Base-by-base conservation (phyloP, 2,113 vertebrate species). In the Paramormyrops kingsleyae region DNA sequence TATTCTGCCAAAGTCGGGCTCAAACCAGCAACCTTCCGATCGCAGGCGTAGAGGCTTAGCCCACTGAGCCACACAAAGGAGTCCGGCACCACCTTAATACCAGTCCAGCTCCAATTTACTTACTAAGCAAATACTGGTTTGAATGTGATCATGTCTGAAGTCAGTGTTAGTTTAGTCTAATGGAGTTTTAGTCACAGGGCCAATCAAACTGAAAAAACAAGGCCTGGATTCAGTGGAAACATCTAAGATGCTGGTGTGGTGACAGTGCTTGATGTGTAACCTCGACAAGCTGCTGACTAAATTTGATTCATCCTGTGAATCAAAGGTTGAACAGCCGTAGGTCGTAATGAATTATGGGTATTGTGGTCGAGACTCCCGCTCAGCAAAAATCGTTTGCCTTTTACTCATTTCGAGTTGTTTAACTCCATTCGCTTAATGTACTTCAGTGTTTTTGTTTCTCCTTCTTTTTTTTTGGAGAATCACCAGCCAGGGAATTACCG, bases 61-160 rank as follows among this genome's bases (percentile, higher is more conserved):
- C 24, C 24, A 10, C 12, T 7, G 49, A 56, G 50, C 5, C 53
- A 50, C 19, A 15, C 83, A 24, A 47, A 50, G 27, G 17, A 89
- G 53, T 27, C 53, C 7, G 0, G 4, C 49, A 59, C 39, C 77
- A 24, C 19, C 13, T 24, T 10, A 13, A 84, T 42, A 84, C 44
- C 44, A 24, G 4, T n/a, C 42, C 77, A 9, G 17, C 74, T 39
- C 13, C 49, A 46, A 12, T 62, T 80, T 15, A 27, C 21, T 44
- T 59, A 85, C 35, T 31, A 62, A 88, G 35, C 5, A 52, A 80
- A 85, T 56, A 31, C 52, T 10, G 80, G 89, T 4, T 24, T 77
- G 12, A 49, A 89, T 53, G 77, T 35, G 15, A 83, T 89, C 89
- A 62, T 83, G 77, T 89, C 89, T 85, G 80, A 85, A 46, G 39